A percentile compares a stretch with the other conserved stretches of the same genome.
Conservation (phyloP, 2,888 invertebrate species). For the Rutpela maculata region DNA sequence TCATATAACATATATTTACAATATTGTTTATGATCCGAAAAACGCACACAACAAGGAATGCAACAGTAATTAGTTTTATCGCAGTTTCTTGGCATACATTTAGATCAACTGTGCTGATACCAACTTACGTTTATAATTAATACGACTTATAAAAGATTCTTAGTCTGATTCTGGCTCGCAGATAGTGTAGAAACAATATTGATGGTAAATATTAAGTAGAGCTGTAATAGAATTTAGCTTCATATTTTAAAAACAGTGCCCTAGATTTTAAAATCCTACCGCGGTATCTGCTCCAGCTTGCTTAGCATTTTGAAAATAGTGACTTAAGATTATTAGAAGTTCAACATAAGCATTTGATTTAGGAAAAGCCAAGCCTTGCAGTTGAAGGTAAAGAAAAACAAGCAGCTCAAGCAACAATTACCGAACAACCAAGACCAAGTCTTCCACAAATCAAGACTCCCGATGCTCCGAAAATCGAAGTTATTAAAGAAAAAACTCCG, state of each 20-base stretch:
- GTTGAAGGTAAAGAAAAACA: constrained; percentile 59
- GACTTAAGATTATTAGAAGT: constrained; percentile 13
- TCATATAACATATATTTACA: constrained; percentile 27
- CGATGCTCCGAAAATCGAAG: constrained; percentile 90
- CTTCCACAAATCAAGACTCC: constrained; percentile 84
- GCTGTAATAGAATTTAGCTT: constrained; percentile 27
- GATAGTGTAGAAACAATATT: constrained; percentile 38
- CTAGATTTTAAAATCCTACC: neutral
- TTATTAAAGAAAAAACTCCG: constrained; percentile 85
- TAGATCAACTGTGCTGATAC: constrained; percentile 54
- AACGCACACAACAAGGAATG: constrained; percentile 39
- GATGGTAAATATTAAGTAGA: constrained; percentile 31
- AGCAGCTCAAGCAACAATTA: constrained; percentile 49
- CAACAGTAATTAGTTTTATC: constrained; percentile 50
- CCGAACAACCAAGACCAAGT: constrained; percentile 70
- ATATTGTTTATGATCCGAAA: constrained; percentile 37
- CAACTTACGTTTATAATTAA: constrained; percentile 44
- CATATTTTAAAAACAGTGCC: constrained; percentile 5
- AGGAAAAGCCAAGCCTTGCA: constrained; percentile 68
- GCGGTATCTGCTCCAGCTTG: constrained; percentile 3
- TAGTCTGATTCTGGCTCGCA: constrained; percentile 56
- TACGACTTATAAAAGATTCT: constrained; percentile 56
- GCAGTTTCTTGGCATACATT: constrained; percentile 57
- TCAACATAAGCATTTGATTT: constrained; percentile 36
- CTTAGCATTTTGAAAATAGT: constrained; percentile 18